Conservation (phyloP, 35 echinoderm and acorn worm genomes). For the Acanthaster planci region DNA sequence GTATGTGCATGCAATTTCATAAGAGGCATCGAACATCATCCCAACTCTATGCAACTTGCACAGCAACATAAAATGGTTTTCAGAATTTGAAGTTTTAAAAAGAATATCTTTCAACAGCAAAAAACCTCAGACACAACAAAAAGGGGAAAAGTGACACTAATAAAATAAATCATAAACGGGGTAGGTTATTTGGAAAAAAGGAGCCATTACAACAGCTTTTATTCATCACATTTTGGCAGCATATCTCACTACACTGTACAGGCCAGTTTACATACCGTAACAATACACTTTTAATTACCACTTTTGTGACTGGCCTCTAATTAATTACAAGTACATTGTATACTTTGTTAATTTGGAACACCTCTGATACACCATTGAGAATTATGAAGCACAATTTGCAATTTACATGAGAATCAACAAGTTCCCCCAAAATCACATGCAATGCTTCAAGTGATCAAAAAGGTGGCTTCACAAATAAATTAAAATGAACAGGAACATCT, state of each 20-base stretch:
- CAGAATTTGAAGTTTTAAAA: no score
- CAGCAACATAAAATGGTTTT: no score
- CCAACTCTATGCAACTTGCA: no score
- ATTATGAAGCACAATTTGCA: background rate
- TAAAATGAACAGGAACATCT: no score
- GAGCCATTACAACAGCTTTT: conserved; percentile 7
- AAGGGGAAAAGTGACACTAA: background rate
- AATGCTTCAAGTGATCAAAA: background rate
- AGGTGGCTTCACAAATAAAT: no score
- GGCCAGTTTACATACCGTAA: conserved; percentile 19
- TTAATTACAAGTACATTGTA: background rate
- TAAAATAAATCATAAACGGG: background rate
- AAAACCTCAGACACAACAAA: no score
- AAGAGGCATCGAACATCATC: no score
- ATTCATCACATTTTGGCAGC: conserved; percentile 1
- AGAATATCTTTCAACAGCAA: no score
- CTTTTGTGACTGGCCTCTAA: background rate
- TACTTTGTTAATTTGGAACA: no score
- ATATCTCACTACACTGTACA: conserved; percentile 11
- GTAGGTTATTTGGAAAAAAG: background rate
- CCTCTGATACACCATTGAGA: no score
- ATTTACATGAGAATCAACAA: background rate
- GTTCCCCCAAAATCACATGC: background rate
- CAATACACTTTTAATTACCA: conserved; percentile 8
- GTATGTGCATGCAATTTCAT: no score